Percentiles rank a stretch among this genome's conserved stretches.
phyloP scores from a whole-genome alignment of 1,140 invertebrate genomes.

The Eupristina koningsbergeri region DNA sequence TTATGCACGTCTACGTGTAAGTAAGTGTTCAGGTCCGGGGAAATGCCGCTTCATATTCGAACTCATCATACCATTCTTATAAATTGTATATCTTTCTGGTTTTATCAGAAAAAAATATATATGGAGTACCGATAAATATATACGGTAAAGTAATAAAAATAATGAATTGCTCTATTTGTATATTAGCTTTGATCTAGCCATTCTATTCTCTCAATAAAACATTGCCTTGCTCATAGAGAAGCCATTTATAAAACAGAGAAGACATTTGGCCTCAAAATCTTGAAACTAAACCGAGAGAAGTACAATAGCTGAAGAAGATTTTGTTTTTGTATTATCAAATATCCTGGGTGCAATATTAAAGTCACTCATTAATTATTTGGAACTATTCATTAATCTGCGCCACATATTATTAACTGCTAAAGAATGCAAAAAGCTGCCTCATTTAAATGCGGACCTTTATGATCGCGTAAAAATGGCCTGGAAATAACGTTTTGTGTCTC shows the following conservation, averaged over 20 bases:
- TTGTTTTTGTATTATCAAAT: too few species aligned
- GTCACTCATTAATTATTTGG: neutral
- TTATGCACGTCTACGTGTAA: neutral
- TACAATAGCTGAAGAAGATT: too few species aligned
- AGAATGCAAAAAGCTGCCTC: neutral
- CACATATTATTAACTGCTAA: neutral
- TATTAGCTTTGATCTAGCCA: neutral
- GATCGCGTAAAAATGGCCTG: neutral
- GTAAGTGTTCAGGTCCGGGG: neutral
- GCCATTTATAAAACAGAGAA: too few species aligned
- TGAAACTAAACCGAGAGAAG: too few species aligned
- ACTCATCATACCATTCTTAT: neutral
- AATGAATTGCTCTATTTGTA: neutral
- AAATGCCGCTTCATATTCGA: fast-evolving
- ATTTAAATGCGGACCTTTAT: neutral
- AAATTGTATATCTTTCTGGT: neutral
- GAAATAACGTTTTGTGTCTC: too few species aligned
- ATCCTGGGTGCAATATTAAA: neutral
- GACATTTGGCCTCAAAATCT: too few species aligned
- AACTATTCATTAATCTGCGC: neutral
- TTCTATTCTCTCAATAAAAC: neutral
- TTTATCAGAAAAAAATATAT: neutral
- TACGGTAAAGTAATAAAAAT: slow-evolving; percentile 4
- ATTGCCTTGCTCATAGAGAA: neutral
- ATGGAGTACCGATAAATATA: neutral